Evolutionary conservation across 2,797 vertebrate species (phyloP), one percentile per base, ranked within the genome.

Genomic region (Myoxocephalus aenaeus): DNA sequence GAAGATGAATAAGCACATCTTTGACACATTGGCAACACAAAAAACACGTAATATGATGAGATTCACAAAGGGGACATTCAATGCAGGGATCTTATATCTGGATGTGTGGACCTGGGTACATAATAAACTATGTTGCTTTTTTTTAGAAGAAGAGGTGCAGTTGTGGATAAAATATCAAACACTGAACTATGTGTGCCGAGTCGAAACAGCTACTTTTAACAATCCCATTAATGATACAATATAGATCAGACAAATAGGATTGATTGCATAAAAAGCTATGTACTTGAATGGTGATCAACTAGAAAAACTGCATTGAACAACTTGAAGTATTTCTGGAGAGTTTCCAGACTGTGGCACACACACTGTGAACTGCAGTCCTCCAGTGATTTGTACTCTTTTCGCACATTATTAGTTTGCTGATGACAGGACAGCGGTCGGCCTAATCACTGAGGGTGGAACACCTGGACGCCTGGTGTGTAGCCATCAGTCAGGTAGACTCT

Each of bases 281-380:
- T n/a, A 32, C 20, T 50, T 25, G 34, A 65, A 25, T 44, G 32
- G 54, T 50, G 10, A 63, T 63, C 53, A 65, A 70, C 46, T 22
- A 54, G 4, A 65, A 34, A 69, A 67, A 32, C 10, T 75, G 15
- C 1, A 53, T 67, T 73, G 64, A 79, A 79, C 46, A 73, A 64
- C 48, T 77, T 69, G 15, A 74, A 58, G 56, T 57, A 14, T 65
- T 38, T 71, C 46, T 81, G 61, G 73, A 86, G 46, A 17, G 15
- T 72, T 34, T 84, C 40, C 40, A 42, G 36, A 40, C 40, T 40
- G 40, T 40, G 12, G 7, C 34, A 34, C 34, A 7, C 32, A 32
- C 17, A 54, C 34, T 27, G 48, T 46, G 15, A 2, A 57, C 54
- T 7, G 44, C 13, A 46, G 44, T 46, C 44, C 44, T 46, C 46